Base-by-base conservation (phyloP, 92 coral and sea anemone genomes). In the Actinostola sp. region DNA sequence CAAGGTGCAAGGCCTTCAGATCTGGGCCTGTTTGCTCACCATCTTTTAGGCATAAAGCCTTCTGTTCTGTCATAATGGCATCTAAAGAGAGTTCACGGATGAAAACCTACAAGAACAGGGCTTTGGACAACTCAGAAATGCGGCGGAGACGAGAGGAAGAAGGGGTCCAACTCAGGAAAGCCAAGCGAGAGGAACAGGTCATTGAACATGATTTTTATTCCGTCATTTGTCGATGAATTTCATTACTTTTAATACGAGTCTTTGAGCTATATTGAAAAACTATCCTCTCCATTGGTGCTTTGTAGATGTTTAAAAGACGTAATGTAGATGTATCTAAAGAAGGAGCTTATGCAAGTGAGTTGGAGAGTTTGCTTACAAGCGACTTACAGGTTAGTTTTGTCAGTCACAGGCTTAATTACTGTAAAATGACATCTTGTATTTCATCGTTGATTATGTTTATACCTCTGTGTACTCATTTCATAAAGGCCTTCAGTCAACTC, bases 121-220 rank as follows among this genome's bases (percentile, higher is more conserved):
- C 97, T 46, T 84, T 95, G 23, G 99, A 95, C 56, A 65, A 85
- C 27, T 63, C 93, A 33, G 99, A 95, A 82, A 89, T 95, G 89
- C 81, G 99, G 33, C 88, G 99, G 52, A 78, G 99, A 81, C 92
- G 99, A n/a, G 99, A 95, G 67, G 99, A 95, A 66, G 99, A 95
- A 81, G 99, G 99, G 23, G 97, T 95, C 8, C 99, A 95, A 54
- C 88, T 95, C n/a, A 88, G 99, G 0, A 95, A 88, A 66, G 91
- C 99, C 32, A 95, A 92, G 49, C 93, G 99, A 9, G 99, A 95
- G 69, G 97, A 95, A 70, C 99, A 95, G 86, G 99, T 95, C 79
- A 56, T 27, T 27, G 45, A 68, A 31, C 62, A 48, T 68, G 74
- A 17, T 2, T 50, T 39, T n/a, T n/a, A 6, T n/a, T 19, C 29